A percentile compares a stretch with the other conserved stretches of the same genome.
Conservation (phyloP, 2,113 vertebrate genomes). For the Catagonus wagneri region DNA sequence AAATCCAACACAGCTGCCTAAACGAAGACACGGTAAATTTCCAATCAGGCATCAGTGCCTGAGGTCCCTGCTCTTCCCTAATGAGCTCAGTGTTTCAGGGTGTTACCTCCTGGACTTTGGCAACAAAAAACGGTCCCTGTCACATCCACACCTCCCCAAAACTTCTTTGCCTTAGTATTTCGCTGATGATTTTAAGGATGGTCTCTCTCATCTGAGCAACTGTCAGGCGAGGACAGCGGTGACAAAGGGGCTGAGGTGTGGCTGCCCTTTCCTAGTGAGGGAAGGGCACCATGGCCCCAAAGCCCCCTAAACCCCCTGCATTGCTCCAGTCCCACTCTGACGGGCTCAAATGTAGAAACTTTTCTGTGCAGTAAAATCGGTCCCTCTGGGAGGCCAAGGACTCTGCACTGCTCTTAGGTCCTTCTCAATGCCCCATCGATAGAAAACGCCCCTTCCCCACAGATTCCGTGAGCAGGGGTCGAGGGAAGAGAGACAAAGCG, state of each 20-base stretch:
- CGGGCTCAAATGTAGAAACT: neutral
- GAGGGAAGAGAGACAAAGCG: slow-evolving; percentile 70
- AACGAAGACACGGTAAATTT: neutral
- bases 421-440: slow-evolving; percentile 62
- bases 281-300: neutral
- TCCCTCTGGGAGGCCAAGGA: neutral
- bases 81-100: neutral
- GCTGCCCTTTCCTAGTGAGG: neutral
- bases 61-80: neutral
- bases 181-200: neutral
- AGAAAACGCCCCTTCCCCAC: slow-evolving; percentile 64
- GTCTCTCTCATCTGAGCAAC: neutral
- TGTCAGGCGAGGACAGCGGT: neutral
- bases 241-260: neutral
- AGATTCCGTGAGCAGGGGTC: slow-evolving; percentile 64
- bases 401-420: slow-evolving; percentile 18
- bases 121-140: slow-evolving; percentile 38
- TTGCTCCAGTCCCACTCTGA: slow-evolving; percentile 62
- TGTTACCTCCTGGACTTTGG: neutral
- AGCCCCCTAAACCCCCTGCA: neutral
- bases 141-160: neutral
- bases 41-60: neutral
- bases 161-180: neutral
- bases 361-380: neutral
- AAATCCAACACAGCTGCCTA: neutral